Evolutionary conservation across 2,888 invertebrate species (phyloP).

Genomic region (Leucozona laternaria): DNA sequence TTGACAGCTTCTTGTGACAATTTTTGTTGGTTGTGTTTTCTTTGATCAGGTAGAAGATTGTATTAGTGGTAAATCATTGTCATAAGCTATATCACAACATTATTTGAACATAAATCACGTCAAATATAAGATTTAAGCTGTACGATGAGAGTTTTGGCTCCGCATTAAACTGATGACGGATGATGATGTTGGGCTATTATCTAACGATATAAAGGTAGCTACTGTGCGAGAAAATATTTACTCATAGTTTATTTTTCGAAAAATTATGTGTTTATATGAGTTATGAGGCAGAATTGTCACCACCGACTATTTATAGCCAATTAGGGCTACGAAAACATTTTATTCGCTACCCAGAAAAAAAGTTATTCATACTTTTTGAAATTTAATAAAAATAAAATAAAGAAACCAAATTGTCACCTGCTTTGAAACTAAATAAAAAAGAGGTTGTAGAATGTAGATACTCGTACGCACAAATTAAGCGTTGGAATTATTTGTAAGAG

Average conservation of each 20-base stretch:
- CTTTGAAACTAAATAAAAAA: too few relatives aligned
- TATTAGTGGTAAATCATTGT: slow-evolving; percentile 63
- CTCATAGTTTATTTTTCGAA: neutral
- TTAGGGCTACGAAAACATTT: neutral
- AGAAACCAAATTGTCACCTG: too few relatives aligned
- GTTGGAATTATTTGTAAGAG: too few relatives aligned
- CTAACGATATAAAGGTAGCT: slow-evolving; percentile 9
- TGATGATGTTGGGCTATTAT: slow-evolving; percentile 35
- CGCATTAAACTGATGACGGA: slow-evolving; percentile 22
- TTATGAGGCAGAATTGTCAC: neutral
- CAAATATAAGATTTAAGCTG: slow-evolving; percentile 22
- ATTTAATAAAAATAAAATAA: too few relatives aligned
- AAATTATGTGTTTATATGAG: neutral
- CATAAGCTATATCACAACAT: slow-evolving; percentile 70
- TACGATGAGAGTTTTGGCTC: slow-evolving; percentile 5
- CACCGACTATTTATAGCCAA: neutral
- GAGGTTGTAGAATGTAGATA: too few relatives aligned
- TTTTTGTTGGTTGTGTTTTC: neutral
- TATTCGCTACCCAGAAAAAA: neutral
- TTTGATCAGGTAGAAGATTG: slow-evolving; percentile 57
- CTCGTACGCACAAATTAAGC: too few relatives aligned
- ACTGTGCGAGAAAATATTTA: slow-evolving; percentile 16
- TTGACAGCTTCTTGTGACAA: slow-evolving; percentile 67
- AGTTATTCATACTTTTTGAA: neutral
- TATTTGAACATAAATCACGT: slow-evolving; percentile 68